Evolutionary conservation across 2,888 invertebrate genomes (phyloP).

Genomic region (Orthosia gothica): DNA sequence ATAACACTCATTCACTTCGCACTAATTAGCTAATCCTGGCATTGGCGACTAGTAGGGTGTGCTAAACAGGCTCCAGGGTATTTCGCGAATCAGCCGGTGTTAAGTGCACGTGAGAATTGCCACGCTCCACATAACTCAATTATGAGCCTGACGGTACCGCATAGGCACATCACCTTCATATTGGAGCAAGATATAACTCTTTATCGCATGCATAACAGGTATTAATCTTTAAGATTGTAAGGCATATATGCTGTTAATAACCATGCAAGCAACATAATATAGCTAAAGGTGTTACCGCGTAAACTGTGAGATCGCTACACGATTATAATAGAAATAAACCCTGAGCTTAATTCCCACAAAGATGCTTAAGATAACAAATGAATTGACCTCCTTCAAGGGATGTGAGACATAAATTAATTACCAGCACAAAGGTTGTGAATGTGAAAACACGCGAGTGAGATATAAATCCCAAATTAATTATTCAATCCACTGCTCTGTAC

Average conservation of each 20-base stretch:
- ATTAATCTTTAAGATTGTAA: constrained; percentile 45
- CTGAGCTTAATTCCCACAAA: neutral
- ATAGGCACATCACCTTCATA: constrained; percentile 59
- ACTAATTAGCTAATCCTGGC: constrained; percentile 69
- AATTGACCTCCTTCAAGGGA: constrained; percentile 6
- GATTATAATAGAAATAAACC: neutral
- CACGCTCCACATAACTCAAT: constrained; percentile 88
- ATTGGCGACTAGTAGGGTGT: constrained; percentile 74
- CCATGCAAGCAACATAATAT: constrained; percentile 18
- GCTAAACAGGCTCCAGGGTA: constrained; percentile 82
- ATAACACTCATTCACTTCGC: constrained; percentile 46
- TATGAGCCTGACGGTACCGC: constrained; percentile 81
- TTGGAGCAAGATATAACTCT: constrained; percentile 47
- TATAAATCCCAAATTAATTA: constrained; percentile 50
- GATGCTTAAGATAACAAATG: neutral
- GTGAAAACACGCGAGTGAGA: constrained; percentile 17
- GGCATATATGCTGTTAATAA: constrained; percentile 38
- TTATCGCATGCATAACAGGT: constrained; percentile 45
- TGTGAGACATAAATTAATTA: constrained; percentile 15
- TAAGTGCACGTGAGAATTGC: constrained; percentile 88
- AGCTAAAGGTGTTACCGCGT: constrained; percentile 9
- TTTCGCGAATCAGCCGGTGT: constrained; percentile 84
- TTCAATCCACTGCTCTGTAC: constrained; percentile 41
- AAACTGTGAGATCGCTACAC: neutral
- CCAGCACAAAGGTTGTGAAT: constrained; percentile 14